Percentiles rank a stretch among this genome's conserved stretches.
Evolutionary conservation across 2,113 vertebrate species (phyloP).

Genomic region (Pao palembangensis): DNA sequence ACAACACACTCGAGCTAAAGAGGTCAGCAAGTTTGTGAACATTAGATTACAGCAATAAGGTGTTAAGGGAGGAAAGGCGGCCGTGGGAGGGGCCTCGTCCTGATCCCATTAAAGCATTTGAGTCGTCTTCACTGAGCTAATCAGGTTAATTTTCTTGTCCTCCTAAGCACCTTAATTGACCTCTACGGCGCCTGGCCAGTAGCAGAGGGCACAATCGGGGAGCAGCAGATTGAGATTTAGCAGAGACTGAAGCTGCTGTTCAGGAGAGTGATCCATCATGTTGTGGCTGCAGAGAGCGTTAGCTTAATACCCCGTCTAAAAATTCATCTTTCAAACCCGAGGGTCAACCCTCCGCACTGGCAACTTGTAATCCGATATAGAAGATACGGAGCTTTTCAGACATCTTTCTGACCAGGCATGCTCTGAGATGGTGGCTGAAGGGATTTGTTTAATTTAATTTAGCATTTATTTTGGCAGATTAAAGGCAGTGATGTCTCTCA

Average conservation of each 20-base stretch:
- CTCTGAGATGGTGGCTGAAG: too few relatives aligned
- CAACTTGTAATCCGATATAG: too few relatives aligned
- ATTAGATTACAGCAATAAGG: slow-evolving; percentile 58
- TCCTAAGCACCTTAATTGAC: slow-evolving; percentile 45
- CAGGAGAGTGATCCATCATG: slow-evolving; percentile 25
- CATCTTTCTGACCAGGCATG: too few relatives aligned
- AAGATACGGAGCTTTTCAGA: too few relatives aligned
- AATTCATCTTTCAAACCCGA: slow-evolving; percentile 16
- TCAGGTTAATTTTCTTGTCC: slow-evolving; percentile 59
- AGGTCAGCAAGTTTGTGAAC: slow-evolving; percentile 40
- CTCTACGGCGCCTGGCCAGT: slow-evolving; percentile 24
- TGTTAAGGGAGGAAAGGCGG: slow-evolving; percentile 56
- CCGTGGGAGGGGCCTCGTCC: slow-evolving; percentile 36
- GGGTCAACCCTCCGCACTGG: too few relatives aligned
- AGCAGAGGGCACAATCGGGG: slow-evolving; percentile 13
- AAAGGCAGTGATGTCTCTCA: too few relatives aligned
- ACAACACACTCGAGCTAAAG: slow-evolving; percentile 39
- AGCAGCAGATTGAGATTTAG: slow-evolving; percentile 64
- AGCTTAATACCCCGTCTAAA: slow-evolving; percentile 40
- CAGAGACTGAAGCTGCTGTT: slow-evolving; percentile 22
- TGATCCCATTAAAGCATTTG: slow-evolving; percentile 72
- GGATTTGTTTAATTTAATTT: too few relatives aligned
- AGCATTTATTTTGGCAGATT: too few relatives aligned
- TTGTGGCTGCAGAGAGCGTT: slow-evolving; percentile 47
- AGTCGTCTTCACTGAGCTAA: slow-evolving; percentile 66